These are phyloP conservation scores for Charaxes varanes DNA, from an alignment of 1,140 invertebrate species.

Conservation along the genomic window DNA sequence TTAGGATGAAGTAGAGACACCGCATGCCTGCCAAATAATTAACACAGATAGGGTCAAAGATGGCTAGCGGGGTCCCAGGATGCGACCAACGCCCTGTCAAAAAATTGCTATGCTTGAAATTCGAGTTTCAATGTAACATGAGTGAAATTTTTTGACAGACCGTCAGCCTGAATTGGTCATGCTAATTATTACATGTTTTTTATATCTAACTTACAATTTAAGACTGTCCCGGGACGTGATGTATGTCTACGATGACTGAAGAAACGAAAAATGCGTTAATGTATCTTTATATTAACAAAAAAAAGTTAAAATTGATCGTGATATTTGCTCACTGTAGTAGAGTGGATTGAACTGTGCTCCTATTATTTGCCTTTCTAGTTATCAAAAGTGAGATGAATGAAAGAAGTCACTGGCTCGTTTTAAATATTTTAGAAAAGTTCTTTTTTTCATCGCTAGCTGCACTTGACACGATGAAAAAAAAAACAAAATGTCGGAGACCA, in stretches of 20 bases:
- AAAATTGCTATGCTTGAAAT: not conserved
- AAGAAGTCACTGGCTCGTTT: too few species aligned
- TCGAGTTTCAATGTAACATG: constrained; percentile 4
- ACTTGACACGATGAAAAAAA: too few species aligned
- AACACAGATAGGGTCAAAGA: constrained; percentile 3
- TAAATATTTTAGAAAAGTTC: too few species aligned
- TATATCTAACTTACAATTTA: constrained; percentile 29
- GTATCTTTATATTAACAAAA: constrained; percentile 8
- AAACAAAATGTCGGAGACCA: too few species aligned
- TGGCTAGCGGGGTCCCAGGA: constrained; percentile 13
- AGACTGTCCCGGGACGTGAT: constrained; percentile 27
- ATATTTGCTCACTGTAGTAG: too few species aligned
- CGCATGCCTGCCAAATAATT: constrained; percentile 11
- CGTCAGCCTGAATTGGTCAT: constrained; percentile 19
- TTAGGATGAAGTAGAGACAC: constrained; percentile 12
- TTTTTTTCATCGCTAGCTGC: too few species aligned
- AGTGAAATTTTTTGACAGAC: constrained; percentile 13
- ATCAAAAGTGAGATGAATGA: too few species aligned
- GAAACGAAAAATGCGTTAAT: constrained; percentile 33
- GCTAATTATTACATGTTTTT: constrained; percentile 27
- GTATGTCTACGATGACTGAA: constrained; percentile 34
- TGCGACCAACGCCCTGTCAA: constrained; percentile 11
- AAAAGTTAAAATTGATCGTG: not conserved
- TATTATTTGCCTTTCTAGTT: too few species aligned
- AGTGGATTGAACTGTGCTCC: too few species aligned